phyloP scores from a whole-genome alignment of 2,888 invertebrate genomes.

The Papilio gigon region DNA sequence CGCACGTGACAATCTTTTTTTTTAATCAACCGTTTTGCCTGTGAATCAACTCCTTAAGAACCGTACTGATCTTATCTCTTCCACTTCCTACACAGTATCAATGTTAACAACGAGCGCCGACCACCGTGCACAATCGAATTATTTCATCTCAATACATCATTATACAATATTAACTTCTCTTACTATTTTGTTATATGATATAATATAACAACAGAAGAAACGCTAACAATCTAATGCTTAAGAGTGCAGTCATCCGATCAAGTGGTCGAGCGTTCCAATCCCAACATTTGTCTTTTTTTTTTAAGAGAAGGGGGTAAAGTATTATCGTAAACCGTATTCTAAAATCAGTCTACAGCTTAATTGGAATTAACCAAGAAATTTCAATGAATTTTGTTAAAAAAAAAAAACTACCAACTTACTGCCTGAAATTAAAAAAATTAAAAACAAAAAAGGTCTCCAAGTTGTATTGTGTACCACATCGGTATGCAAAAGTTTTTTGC shows the following conservation, averaged over 20 bases:
- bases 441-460: background rate
- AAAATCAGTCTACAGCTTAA: background rate
- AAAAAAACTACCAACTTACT: background rate
- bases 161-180: background rate
- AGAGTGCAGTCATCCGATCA: background rate
- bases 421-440: background rate
- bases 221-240: background rate
- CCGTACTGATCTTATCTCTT: constrained; percentile 32
- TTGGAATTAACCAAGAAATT: too few relatives aligned
- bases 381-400: too few relatives aligned
- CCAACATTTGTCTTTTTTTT: too few relatives aligned
- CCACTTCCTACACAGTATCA: constrained; percentile 35
- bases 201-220: background rate
- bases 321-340: background rate
- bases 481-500: background rate
- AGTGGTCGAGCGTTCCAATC: background rate
- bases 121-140: constrained; percentile 17
- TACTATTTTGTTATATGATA: too few relatives aligned
- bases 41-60: constrained; percentile 55
- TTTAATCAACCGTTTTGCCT: constrained; percentile 59
- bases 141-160: background rate
- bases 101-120: constrained; percentile 27
- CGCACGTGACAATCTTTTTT: constrained; percentile 73
- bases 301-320: too few relatives aligned
- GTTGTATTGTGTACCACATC: background rate